These are phyloP conservation scores for Drosophila peninsularis DNA, from an alignment of 2,888 invertebrate genomes.

Conservation along the genomic window DNA sequence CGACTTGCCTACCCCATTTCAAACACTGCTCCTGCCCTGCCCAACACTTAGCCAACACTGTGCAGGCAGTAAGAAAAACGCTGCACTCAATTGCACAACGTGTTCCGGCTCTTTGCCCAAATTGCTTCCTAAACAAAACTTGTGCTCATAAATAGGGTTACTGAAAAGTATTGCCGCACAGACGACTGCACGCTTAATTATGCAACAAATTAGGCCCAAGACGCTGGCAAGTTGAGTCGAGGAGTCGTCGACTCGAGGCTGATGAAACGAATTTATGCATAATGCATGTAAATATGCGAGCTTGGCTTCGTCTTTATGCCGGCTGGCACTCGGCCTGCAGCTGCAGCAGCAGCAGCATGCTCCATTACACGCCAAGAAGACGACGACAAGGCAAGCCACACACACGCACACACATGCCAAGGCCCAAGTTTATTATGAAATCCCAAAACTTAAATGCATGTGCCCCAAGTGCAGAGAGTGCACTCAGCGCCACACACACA, in stretches of 20 bases:
- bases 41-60: constrained; percentile 4
- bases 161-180: constrained; percentile 41
- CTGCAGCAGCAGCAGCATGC: constrained; percentile 49
- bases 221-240: constrained; percentile 40
- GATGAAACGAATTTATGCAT: constrained; percentile 77
- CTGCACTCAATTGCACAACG: constrained; percentile 27
- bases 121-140: constrained; percentile 47
- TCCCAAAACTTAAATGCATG: constrained; percentile 75
- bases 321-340: constrained; percentile 34
- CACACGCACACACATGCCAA: constrained; percentile 12
- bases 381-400: constrained; percentile 49
- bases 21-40: background rate
- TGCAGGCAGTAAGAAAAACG: background rate
- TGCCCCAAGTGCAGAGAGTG: constrained; percentile 61
- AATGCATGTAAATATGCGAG: constrained; percentile 69
- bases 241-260: constrained; percentile 39
- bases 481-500: constrained; percentile 47
- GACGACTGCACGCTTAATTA: constrained; percentile 74
- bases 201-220: constrained; percentile 78
- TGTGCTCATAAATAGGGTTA: constrained; percentile 12
- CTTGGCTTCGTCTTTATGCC: constrained; percentile 35
- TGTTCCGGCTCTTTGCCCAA: constrained; percentile 32
- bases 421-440: constrained; percentile 72
- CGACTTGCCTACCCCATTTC: background rate
- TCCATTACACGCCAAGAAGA: constrained; percentile 72